Percentiles rank a stretch among this genome's conserved stretches.
Evolutionary conservation across 2,797 vertebrate species (phyloP).

Genomic region (Pygocentrus nattereri): DNA sequence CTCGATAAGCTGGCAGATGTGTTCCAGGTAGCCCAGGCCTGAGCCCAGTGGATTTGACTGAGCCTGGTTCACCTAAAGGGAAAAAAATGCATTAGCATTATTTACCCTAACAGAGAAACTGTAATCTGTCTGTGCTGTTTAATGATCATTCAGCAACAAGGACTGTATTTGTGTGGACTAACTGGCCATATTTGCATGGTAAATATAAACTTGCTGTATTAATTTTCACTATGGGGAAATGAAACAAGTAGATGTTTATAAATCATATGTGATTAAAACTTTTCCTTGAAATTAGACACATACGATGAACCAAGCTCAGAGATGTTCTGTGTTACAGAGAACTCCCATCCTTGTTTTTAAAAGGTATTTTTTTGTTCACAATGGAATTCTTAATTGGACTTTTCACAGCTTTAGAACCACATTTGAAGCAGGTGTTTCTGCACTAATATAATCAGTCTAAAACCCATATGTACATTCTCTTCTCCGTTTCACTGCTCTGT

Average conservation of each 20-base stretch:
- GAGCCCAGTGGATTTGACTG: slow-evolving; percentile 76
- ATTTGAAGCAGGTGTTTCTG: slow-evolving; percentile 28
- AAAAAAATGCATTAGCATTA: slow-evolving; percentile 6
- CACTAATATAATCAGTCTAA: slow-evolving; percentile 12
- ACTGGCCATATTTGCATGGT: background rate
- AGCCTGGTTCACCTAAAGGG: slow-evolving; percentile 76
- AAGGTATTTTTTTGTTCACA: slow-evolving; percentile 19
- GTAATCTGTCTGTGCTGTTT: background rate
- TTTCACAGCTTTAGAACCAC: slow-evolving; percentile 31
- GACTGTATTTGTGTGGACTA: background rate
- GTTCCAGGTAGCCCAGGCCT: slow-evolving; percentile 87
- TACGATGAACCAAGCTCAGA: background rate
- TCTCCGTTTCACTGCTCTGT: background rate
- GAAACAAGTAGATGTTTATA: background rate
- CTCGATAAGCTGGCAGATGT: slow-evolving; percentile 90
- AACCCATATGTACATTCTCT: background rate
- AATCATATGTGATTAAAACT: background rate
- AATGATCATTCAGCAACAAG: background rate
- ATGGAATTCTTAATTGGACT: slow-evolving; percentile 36
- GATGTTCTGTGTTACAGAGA: background rate
- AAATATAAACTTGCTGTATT: background rate
- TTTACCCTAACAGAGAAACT: background rate
- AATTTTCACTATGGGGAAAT: background rate
- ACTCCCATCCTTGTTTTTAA: slow-evolving; percentile 18
- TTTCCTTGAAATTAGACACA: no score